A percentile compares a stretch with the other conserved stretches of the same genome.
Evolutionary conservation across 2,113 vertebrate genomes (phyloP).

Genomic region (Toxostoma redivivum): DNA sequence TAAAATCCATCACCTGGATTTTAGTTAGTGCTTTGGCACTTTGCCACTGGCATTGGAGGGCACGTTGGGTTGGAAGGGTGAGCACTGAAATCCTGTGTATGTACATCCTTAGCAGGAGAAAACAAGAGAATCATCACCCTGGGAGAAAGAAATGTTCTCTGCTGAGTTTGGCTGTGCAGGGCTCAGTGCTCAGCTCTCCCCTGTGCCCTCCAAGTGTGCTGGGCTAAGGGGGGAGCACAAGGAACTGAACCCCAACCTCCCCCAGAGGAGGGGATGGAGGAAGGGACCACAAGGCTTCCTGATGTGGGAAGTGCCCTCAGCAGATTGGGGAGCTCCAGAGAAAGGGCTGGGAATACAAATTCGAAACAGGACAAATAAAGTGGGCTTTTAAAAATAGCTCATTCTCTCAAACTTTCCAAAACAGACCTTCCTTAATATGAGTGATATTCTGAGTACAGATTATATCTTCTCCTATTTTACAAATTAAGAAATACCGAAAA

Average conservation of each 20-base stretch:
- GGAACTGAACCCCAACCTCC: neutral
- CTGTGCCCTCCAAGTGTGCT: neutral
- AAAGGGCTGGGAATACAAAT: neutral
- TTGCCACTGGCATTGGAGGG: neutral
- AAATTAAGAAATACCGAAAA: neutral
- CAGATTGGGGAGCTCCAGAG: neutral
- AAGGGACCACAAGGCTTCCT: neutral
- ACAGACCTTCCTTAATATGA: neutral
- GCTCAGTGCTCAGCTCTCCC: neutral
- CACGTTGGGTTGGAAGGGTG: neutral
- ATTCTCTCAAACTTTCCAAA: neutral
- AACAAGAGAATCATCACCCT: neutral
- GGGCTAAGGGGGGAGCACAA: neutral
- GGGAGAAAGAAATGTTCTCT: neutral
- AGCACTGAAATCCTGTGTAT: neutral
- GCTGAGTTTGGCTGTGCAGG: neutral
- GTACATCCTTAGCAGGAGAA: neutral
- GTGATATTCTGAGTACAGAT: conserved; percentile 1
- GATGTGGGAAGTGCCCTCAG: neutral
- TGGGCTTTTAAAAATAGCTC: conserved; percentile 8
- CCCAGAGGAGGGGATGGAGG: neutral
- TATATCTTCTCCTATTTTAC: conserved; percentile 17
- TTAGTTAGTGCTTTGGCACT: conserved; percentile 17
- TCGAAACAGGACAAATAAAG: neutral
- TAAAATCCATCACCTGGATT: neutral